Base-by-base conservation (phyloP, 2,797 vertebrate genomes). In the Caiman crocodilus region DNA sequence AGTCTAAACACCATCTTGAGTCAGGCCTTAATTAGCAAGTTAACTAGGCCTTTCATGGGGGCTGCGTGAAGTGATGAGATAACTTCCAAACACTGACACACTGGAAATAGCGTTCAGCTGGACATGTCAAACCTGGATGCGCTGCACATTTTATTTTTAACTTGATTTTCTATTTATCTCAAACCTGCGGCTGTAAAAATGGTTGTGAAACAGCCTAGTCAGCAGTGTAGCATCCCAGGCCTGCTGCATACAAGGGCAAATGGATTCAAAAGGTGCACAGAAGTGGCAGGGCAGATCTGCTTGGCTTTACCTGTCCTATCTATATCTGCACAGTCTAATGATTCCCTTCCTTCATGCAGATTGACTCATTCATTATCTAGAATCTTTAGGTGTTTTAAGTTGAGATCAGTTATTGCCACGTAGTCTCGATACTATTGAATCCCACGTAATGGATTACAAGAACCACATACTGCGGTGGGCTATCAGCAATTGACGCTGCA, bases 321-420 rank as follows among this genome's bases (percentile, higher is more conserved):
- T 50, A 50, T 14, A n/a, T 65, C 28, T 16, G 13, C 28, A n/a
- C 17, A 17, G 5, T 4, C n/a, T 32, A 30, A 67, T 10, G 85
- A 63, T 93, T 89, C 59, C 73, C 69, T 87, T 91, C 64, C 73
- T 81, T 78, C 61, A 65, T n/a, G 87, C 64, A 25, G 55, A 5
- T 16, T 10, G 35, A 76, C 87, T 88, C 69, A 89, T 86, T 90
- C 79, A 55, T 79, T 81, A 82, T 13, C 42, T 69, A 30, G 78
- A 81, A 61, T 76, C 82, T 69, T 90, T 77, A 85, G 58, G 57
- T 94, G 71, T 94, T 90, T 65, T 74, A 32, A 30, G 21, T 14
- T 76, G 82, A 94, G 64, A 88, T 93, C 79, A 57, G 23, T 89
- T 88, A 30, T n/a, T 67, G 61, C 32, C 81, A 85, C 58, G 0